These are phyloP conservation scores for Dreissena polymorpha DNA, from an alignment of 1,140 invertebrate species.

Conservation along the genomic window DNA sequence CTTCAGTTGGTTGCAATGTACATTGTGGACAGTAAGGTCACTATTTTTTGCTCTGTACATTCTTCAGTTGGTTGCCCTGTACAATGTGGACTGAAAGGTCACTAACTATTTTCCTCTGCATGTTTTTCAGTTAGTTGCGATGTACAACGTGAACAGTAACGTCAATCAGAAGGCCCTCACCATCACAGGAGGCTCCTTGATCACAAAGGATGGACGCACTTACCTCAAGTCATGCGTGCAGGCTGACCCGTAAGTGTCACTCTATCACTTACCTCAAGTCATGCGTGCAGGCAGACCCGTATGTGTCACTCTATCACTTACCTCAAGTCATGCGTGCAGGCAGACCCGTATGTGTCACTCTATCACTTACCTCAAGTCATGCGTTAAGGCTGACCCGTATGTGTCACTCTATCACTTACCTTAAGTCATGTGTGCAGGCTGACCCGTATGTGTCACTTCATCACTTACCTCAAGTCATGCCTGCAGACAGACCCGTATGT, in stretches of 20 bases:
- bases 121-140: constrained; percentile 26
- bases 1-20: neutral
- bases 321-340: neutral
- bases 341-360: no score
- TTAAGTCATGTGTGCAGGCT: neutral
- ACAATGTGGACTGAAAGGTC: no score
- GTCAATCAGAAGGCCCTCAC: neutral
- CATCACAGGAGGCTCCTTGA: neutral
- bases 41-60: neutral
- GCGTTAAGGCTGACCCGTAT: neutral
- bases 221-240: neutral
- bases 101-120: neutral
- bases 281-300: neutral
- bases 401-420: neutral
- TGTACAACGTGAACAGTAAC: constrained; percentile 30
- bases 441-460: no score
- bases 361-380: no score
- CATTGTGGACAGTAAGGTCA: no score
- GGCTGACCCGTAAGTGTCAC: neutral
- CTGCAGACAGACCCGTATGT: no score
- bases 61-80: neutral
- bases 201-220: neutral
- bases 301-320: neutral
- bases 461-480: no score
- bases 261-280: neutral